Conservation (phyloP, 2,888 invertebrate genomes). For the Lasioglossum figueresi region DNA sequence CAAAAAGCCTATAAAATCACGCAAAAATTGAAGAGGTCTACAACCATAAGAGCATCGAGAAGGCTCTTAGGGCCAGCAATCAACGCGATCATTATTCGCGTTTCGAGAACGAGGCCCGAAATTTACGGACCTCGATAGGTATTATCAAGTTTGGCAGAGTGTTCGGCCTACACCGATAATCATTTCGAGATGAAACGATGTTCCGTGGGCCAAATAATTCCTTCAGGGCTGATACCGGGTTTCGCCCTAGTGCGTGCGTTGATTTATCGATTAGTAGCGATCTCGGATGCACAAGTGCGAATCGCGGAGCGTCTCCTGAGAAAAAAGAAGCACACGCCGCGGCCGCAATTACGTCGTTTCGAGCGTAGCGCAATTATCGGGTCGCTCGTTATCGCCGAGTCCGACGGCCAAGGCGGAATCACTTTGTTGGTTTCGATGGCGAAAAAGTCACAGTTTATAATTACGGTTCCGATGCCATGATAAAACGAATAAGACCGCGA, state of each 20-base stretch:
- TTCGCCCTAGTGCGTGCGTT: conserved; percentile 43
- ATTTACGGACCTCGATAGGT: conserved; percentile 35
- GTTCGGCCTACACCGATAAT: conserved; percentile 46
- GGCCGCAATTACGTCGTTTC: conserved; percentile 56
- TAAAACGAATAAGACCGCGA: not conserved
- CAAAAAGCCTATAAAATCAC: not conserved
- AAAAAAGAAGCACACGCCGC: conserved; percentile 38
- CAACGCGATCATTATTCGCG: conserved; percentile 1
- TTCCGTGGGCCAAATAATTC: conserved; percentile 50
- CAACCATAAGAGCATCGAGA: not conserved
- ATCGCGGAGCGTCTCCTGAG: conserved; percentile 10
- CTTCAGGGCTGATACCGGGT: conserved; percentile 60
- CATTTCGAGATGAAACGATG: conserved; percentile 32
- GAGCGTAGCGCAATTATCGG: conserved; percentile 61
- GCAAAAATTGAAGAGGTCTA: not conserved
- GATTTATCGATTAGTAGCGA: conserved; percentile 65
- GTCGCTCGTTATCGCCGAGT: conserved; percentile 53
- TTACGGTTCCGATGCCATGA: conserved; percentile 34
- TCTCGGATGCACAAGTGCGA: conserved; percentile 20
- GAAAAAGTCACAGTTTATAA: conserved; percentile 56
- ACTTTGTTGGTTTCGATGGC: conserved; percentile 54
- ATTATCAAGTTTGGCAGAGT: conserved; percentile 34
- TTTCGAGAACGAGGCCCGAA: not conserved
- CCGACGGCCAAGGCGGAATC: conserved; percentile 45
- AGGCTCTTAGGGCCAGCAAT: not conserved